Percentiles rank a stretch among this genome's conserved stretches.
These are phyloP conservation scores for Ypsolopha scabrella DNA, from an alignment of 2,888 invertebrate genomes.

Conservation along the genomic window DNA sequence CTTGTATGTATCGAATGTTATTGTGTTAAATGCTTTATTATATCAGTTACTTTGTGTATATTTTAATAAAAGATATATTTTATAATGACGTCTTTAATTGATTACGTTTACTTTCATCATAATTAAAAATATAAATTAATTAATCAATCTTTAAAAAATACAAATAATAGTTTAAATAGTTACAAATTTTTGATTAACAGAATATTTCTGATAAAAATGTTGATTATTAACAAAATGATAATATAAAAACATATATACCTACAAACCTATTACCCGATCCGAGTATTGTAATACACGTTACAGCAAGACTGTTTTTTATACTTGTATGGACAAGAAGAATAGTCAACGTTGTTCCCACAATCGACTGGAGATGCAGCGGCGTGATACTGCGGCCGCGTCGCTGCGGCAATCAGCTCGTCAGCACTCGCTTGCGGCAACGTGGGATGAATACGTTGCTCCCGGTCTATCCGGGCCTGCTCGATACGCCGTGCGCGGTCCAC, in stretches of 20 bases:
- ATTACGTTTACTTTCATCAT: neutral
- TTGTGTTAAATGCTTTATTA: slow-evolving; percentile 7
- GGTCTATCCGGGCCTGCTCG: slow-evolving; percentile 30
- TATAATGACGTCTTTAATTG: neutral
- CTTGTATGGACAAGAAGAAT: no score
- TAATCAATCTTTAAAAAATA: neutral
- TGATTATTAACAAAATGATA: no score
- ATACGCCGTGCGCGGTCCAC: slow-evolving; percentile 37
- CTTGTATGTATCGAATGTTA: slow-evolving; percentile 10
- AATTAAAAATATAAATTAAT: neutral
- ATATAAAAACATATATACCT: no score
- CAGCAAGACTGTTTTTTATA: neutral
- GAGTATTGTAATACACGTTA: neutral
- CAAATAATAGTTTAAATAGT: neutral
- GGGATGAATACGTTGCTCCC: slow-evolving; percentile 30
- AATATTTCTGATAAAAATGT: no score
- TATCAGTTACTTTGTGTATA: slow-evolving; percentile 9
- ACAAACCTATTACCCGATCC: neutral
- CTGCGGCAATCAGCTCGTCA: slow-evolving; percentile 29
- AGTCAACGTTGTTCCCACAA: no score
- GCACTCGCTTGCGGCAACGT: slow-evolving; percentile 25
- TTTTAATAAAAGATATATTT: slow-evolving; percentile 8
- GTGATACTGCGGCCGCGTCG: slow-evolving; percentile 17
- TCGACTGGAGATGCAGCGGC: no score
- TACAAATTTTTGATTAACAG: no score